These are phyloP conservation scores for Lepeophtheirus nordmannii DNA, from an alignment of 2,888 invertebrate genomes.

Conservation along the genomic window DNA sequence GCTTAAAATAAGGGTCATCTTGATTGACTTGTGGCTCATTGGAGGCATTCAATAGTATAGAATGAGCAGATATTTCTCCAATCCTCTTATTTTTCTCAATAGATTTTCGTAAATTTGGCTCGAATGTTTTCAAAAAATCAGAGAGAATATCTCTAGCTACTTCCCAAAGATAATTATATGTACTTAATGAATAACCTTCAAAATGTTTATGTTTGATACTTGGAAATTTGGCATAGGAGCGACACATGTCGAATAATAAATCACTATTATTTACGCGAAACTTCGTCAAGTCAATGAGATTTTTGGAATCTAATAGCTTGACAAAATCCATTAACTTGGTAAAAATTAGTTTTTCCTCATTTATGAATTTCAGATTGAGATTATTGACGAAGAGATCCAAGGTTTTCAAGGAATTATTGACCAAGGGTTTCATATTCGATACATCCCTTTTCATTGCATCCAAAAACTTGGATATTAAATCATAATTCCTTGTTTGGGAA, in stretches of 20 bases:
- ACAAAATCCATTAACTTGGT: not conserved
- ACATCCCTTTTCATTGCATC: not conserved
- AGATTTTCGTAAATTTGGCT: not conserved
- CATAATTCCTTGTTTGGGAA: not conserved
- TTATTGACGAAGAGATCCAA: not conserved
- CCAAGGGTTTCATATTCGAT: not conserved
- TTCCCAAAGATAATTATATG: not conserved
- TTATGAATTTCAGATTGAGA: not conserved
- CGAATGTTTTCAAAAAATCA: not conserved
- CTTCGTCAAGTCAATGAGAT: not conserved
- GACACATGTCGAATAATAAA: not conserved
- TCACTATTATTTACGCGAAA: not conserved
- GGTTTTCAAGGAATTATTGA: not conserved
- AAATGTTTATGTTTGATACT: not conserved
- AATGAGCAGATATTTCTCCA: not conserved
- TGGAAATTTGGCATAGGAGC: not conserved
- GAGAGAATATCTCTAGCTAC: not conserved
- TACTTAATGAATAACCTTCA: not conserved
- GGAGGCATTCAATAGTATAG: not conserved
- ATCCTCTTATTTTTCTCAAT: too few species aligned
- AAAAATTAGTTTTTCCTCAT: not conserved
- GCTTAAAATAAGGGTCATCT: not conserved
- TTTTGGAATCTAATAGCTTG: not conserved
- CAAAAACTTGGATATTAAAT: slow-evolving; percentile 1
- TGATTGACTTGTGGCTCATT: not conserved